These are phyloP conservation scores for Gallinago stenura DNA, from an alignment of 2,797 vertebrate species.

Conservation along the genomic window DNA sequence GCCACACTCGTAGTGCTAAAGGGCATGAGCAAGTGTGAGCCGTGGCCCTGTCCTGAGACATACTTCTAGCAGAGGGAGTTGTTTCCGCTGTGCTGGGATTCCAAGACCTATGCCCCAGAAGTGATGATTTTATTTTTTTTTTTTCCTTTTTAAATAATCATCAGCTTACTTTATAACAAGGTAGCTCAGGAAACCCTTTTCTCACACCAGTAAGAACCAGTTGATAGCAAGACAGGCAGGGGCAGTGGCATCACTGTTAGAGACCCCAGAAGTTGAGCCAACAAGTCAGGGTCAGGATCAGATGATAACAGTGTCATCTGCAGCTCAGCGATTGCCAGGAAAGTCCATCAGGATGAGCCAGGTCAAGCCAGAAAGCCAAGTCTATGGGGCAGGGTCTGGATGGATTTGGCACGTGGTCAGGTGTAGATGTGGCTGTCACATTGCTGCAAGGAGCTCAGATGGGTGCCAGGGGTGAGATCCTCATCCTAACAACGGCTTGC, in stretches of 20 bases:
- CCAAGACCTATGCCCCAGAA: not conserved
- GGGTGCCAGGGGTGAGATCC: not conserved
- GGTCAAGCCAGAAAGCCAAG: not conserved
- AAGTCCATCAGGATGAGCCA: not conserved
- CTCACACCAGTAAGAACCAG: not conserved
- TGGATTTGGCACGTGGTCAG: fast-evolving
- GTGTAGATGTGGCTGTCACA: fast-evolving
- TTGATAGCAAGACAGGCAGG: not conserved
- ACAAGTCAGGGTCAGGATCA: not conserved
- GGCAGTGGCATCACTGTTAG: not conserved
- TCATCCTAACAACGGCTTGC: not conserved
- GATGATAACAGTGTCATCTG: not conserved
- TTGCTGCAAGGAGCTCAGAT: not conserved
- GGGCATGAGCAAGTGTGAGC: not conserved
- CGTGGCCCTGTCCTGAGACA: not conserved
- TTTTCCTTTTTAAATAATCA: not conserved
- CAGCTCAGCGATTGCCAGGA: not conserved
- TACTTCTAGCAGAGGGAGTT: not conserved
- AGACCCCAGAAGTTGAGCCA: not conserved
- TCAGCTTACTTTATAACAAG: not conserved
- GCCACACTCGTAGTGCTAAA: not conserved
- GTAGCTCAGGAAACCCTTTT: not conserved
- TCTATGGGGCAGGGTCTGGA: not conserved
- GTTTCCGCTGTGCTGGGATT: not conserved
- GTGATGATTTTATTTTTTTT: not conserved